phyloP scores from a whole-genome alignment of 2,888 invertebrate genomes.

The Salticus scenicus region DNA sequence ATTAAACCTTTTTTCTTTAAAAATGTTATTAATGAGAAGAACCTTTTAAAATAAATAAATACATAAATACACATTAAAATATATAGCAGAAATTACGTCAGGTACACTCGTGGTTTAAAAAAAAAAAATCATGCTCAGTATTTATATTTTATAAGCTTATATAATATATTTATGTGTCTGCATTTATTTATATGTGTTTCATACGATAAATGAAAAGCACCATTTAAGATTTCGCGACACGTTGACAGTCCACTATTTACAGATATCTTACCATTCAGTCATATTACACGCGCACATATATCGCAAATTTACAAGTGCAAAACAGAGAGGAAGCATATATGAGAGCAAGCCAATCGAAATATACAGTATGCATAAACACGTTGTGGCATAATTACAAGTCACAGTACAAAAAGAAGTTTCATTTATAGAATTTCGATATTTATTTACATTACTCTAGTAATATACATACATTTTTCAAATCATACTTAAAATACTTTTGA shows the following conservation, averaged over 20 bases:
- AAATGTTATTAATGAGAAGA: no score
- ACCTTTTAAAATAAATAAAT: no score
- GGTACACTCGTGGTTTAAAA: constrained; percentile 42
- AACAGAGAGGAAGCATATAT: not conserved
- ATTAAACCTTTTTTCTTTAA: no score
- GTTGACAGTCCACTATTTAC: constrained; percentile 18
- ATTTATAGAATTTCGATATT: no score
- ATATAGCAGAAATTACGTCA: constrained; percentile 52
- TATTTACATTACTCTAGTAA: no score
- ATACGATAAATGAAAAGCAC: constrained; percentile 46
- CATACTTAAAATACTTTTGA: no score
- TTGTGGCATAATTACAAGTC: no score
- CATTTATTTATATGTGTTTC: constrained; percentile 52
- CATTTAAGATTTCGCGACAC: constrained; percentile 61
- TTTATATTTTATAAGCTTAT: constrained; percentile 41
- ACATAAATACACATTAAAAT: no score
- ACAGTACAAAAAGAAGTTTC: no score
- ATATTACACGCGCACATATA: not conserved
- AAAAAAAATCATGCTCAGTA: constrained; percentile 36
- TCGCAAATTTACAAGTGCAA: constrained; percentile 14
- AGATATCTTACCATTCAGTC: not conserved
- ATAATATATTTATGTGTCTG: constrained; percentile 33
- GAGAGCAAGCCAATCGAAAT: not conserved
- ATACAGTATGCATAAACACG: not conserved
- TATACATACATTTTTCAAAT: no score